phyloP scores from a whole-genome alignment of 2,797 vertebrate species.

The Manis crassicaudata region DNA sequence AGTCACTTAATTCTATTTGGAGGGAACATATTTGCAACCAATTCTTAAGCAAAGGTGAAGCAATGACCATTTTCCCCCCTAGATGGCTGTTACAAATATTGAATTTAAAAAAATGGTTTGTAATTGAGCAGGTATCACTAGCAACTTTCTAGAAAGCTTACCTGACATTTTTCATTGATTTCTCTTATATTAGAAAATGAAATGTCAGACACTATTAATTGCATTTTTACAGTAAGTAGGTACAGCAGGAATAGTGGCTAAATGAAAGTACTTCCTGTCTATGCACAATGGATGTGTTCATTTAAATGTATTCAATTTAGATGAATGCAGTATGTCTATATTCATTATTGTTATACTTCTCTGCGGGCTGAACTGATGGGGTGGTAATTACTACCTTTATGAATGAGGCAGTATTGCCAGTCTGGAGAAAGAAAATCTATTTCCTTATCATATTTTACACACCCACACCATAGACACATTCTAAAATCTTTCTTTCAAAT shows the following conservation, averaged over 20 bases:
- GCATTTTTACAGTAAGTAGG: slow-evolving; percentile 78
- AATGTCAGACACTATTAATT: slow-evolving; percentile 85
- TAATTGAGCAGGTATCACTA: slow-evolving; percentile 81
- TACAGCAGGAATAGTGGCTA: slow-evolving; percentile 71
- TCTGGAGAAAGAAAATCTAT: slow-evolving; percentile 61
- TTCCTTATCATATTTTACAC: slow-evolving; percentile 54
- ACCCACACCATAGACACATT: not conserved
- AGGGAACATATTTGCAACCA: slow-evolving; percentile 69
- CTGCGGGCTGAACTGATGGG: slow-evolving; percentile 65
- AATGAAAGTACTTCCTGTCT: slow-evolving; percentile 77
- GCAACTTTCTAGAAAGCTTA: slow-evolving; percentile 82
- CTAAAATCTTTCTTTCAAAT: not conserved
- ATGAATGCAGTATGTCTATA: slow-evolving; percentile 78
- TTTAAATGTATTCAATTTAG: slow-evolving; percentile 68
- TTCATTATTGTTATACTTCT: slow-evolving; percentile 69
- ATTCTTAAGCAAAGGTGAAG: slow-evolving; percentile 60
- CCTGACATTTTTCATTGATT: slow-evolving; percentile 83
- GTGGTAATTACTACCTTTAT: slow-evolving; percentile 68
- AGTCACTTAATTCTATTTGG: not conserved
- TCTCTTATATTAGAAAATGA: slow-evolving; percentile 83
- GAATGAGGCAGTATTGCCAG: slow-evolving; percentile 49
- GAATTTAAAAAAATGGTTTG: slow-evolving; percentile 74
- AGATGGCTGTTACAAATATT: slow-evolving; percentile 75
- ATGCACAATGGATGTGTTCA: slow-evolving; percentile 56
- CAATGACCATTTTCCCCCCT: slow-evolving; percentile 60